These are phyloP conservation scores for Coreius guichenoti DNA, from an alignment of 2,797 vertebrate species.

Conservation along the genomic window DNA sequence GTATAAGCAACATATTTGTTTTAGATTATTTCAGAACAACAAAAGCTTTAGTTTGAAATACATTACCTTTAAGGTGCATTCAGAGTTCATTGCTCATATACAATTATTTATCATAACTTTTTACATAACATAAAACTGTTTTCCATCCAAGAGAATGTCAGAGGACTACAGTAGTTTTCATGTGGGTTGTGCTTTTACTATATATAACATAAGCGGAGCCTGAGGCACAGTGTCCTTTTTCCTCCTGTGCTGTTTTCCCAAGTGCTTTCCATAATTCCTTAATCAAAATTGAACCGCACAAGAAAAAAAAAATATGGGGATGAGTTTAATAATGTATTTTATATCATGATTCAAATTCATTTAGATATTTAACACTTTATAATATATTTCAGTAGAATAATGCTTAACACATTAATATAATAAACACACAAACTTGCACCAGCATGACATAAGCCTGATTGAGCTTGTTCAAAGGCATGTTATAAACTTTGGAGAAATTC, in stretches of 20 bases:
- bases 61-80: background rate
- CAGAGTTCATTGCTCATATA: background rate
- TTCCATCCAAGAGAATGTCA: background rate
- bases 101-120: background rate
- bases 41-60: background rate
- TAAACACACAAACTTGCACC: background rate
- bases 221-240: slow-evolving; percentile 32
- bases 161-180: background rate
- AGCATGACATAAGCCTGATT: background rate
- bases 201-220: slow-evolving; percentile 7
- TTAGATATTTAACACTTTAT: background rate
- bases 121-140: background rate
- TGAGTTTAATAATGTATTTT: background rate
- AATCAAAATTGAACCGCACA: background rate
- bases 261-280: background rate
- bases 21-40: background rate
- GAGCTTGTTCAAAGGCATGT: background rate
- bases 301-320: background rate
- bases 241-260: slow-evolving; percentile 2
- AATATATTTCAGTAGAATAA: background rate
- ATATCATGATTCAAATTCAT: background rate
- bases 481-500: background rate
- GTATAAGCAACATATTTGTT: background rate
- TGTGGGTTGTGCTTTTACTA: slow-evolving; percentile 5
- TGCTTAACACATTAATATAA: background rate